phyloP scores from a whole-genome alignment of 2,797 vertebrate genomes.

The Coluber constrictor region DNA sequence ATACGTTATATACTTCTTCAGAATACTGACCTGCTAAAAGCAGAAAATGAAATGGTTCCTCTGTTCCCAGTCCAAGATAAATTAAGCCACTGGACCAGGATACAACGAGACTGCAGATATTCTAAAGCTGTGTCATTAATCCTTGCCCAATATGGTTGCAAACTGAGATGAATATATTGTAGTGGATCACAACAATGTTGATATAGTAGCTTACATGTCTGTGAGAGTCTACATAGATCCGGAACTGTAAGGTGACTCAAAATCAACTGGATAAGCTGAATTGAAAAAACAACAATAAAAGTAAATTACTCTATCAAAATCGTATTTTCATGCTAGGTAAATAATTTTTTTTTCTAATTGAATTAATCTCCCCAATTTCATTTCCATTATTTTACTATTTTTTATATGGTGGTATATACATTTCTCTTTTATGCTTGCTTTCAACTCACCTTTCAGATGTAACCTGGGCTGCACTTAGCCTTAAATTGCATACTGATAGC shows the following conservation, averaged over 20 bases:
- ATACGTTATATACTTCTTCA: slow-evolving; percentile 9
- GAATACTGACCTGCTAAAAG: slow-evolving; percentile 91
- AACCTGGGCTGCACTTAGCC: not conserved
- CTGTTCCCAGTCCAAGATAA: slow-evolving; percentile 97
- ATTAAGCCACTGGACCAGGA: slow-evolving; percentile 94
- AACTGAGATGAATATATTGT: slow-evolving; percentile 95
- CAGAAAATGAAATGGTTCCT: slow-evolving; percentile 86
- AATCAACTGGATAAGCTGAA: slow-evolving; percentile 95
- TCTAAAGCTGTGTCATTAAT: slow-evolving; percentile 88
- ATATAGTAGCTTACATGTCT: slow-evolving; percentile 93
- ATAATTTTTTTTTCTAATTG: not conserved
- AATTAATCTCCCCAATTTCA: not conserved
- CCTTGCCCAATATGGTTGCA: slow-evolving; percentile 95
- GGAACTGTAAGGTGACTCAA: slow-evolving; percentile 93
- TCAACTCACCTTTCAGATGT: not conserved
- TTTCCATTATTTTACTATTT: slow-evolving; percentile 7
- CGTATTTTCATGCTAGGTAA: slow-evolving; percentile 21
- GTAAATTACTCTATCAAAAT: slow-evolving; percentile 25
- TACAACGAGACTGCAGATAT: slow-evolving; percentile 90
- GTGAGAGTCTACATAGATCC: slow-evolving; percentile 94
- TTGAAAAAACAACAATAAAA: slow-evolving; percentile 57
- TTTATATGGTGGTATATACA: not conserved
- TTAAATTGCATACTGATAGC: not conserved
- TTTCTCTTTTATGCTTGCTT: slow-evolving; percentile 2
- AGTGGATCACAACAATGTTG: slow-evolving; percentile 97